Evolutionary conservation across 2,888 invertebrate genomes (phyloP).

Genomic region (Cybosia mesomella): DNA sequence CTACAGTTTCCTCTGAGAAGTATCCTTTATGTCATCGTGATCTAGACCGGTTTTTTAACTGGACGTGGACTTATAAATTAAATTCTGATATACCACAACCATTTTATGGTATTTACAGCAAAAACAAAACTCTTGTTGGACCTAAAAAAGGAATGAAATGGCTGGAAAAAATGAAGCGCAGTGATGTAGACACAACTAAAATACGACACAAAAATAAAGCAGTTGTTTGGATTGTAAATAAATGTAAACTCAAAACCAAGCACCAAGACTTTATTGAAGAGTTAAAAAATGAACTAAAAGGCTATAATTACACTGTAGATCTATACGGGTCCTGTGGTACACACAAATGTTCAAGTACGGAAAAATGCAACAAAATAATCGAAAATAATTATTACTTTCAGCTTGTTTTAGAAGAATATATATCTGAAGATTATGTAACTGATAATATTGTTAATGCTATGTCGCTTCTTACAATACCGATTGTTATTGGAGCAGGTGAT

Average conservation of each 20-base stretch:
- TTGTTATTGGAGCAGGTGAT: constrained; percentile 67
- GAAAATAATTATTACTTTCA: constrained; percentile 73
- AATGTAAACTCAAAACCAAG: constrained; percentile 66
- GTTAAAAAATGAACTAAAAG: constrained; percentile 62
- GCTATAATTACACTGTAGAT: constrained; percentile 71
- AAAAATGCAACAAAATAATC: constrained; percentile 67
- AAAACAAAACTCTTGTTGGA: constrained; percentile 62
- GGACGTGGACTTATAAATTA: constrained; percentile 80
- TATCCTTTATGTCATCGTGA: constrained; percentile 67
- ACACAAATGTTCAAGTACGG: constrained; percentile 61
- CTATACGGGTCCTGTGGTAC: constrained; percentile 70
- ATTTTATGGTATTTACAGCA: constrained; percentile 65
- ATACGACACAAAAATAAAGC: constrained; percentile 66
- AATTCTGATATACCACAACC: constrained; percentile 75
- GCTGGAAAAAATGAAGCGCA: constrained; percentile 62
- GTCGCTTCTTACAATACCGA: constrained; percentile 68
- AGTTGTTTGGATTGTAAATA: constrained; percentile 70
- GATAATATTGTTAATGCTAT: constrained; percentile 68
- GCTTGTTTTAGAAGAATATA: constrained; percentile 72
- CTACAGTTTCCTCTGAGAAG: constrained; percentile 66
- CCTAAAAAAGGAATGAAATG: constrained; percentile 64
- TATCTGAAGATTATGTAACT: constrained; percentile 70
- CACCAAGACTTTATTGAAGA: constrained; percentile 66
- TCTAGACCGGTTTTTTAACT: constrained; percentile 77
- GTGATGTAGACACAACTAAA: constrained; percentile 42